Conservation (phyloP, 2,797 vertebrate genomes). For the Paratrypauchen microcephalus region DNA sequence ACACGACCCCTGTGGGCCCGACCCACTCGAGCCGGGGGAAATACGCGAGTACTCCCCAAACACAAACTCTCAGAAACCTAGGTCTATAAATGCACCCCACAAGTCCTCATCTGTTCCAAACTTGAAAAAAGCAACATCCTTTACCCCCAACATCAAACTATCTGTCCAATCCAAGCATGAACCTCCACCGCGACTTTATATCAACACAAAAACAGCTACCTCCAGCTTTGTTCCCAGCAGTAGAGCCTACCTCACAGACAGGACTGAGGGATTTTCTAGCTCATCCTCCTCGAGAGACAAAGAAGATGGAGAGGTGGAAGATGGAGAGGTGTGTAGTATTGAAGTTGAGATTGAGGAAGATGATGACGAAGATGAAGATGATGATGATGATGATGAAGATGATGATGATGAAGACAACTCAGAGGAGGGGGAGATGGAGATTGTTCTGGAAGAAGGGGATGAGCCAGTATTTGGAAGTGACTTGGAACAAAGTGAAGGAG, state of each 20-base stretch:
- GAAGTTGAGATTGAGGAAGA: constrained; percentile 58
- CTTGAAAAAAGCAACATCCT: constrained; percentile 14
- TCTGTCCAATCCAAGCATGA: not conserved
- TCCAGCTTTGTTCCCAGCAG: constrained; percentile 66
- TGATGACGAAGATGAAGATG: constrained; percentile 22
- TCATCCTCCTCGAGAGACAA: constrained; percentile 51
- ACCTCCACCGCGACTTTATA: constrained; percentile 71
- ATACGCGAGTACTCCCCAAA: constrained; percentile 87
- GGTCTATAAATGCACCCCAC: constrained; percentile 5
- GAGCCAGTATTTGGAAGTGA: constrained; percentile 5
- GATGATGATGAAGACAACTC: constrained; percentile 30
- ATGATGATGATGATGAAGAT: not conserved
- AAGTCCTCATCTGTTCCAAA: constrained; percentile 15
- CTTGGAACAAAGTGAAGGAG: constrained; percentile 43
- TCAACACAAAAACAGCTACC: constrained; percentile 71
- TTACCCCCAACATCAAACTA: constrained; percentile 18
- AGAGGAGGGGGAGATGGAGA: constrained; percentile 31
- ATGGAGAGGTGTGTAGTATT: constrained; percentile 70
- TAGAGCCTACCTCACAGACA: constrained; percentile 50
- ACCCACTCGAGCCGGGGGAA: constrained; percentile 95
- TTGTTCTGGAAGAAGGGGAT: constrained; percentile 32
- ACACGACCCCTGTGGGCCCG: constrained; percentile 93
- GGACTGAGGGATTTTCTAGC: constrained; percentile 48
- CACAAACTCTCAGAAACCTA: constrained; percentile 49
- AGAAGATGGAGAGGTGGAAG: constrained; percentile 63